phyloP scores from a whole-genome alignment of 2,888 invertebrate species.

The Didymodactylos carnosus region DNA sequence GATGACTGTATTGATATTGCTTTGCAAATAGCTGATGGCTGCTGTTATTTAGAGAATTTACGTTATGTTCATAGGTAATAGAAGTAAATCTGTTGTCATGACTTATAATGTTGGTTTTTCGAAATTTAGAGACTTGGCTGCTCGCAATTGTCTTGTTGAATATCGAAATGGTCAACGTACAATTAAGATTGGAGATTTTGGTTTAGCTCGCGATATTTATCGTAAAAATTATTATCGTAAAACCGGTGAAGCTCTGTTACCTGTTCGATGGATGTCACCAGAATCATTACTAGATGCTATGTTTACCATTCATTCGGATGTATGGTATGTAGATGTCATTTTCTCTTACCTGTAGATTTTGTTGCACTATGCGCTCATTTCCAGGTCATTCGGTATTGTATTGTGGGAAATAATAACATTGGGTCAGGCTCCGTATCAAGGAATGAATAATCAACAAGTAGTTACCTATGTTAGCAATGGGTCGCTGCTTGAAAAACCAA shows the following conservation, averaged over 20 bases:
- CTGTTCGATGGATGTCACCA: constrained; percentile 94
- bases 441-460: constrained; percentile 73
- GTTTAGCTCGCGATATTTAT: constrained; percentile 82
- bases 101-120: neutral
- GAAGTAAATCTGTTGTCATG: constrained; percentile 5
- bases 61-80: constrained; percentile 84
- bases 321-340: constrained; percentile 45
- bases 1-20: constrained; percentile 74
- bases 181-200: constrained; percentile 93
- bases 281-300: constrained; percentile 85
- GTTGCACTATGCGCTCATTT: constrained; percentile 7
- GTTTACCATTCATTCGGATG: constrained; percentile 85
- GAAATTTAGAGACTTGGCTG: constrained; percentile 55
- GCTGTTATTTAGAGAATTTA: constrained; percentile 81
- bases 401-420: constrained; percentile 91
- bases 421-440: constrained; percentile 88
- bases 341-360: neutral
- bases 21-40: constrained; percentile 81
- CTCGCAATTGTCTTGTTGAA: constrained; percentile 71
- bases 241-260: constrained; percentile 65
- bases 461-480: constrained; percentile 67
- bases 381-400: constrained; percentile 43
- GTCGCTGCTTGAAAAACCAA: constrained; percentile 49
- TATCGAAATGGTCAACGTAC: constrained; percentile 41
- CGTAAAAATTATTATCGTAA: constrained; percentile 91